Evolutionary conservation across 2,888 invertebrate genomes (phyloP).

Genomic region (Synanthedon myopaeformis): DNA sequence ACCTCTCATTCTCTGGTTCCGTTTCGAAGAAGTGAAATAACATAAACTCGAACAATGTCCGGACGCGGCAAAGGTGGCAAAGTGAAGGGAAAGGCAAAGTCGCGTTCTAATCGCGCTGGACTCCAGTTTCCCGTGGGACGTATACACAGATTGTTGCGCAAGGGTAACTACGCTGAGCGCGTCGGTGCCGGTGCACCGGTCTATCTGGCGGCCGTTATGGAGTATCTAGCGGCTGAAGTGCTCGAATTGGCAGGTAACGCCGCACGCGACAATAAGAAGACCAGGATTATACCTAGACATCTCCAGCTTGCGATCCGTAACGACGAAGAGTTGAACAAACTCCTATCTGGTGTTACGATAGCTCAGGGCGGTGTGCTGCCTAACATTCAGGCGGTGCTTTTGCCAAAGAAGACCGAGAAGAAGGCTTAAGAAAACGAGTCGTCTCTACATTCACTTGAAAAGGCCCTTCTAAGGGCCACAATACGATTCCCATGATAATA

Average conservation of each 20-base stretch:
- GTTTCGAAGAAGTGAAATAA: neutral
- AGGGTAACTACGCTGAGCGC: constrained; percentile 73
- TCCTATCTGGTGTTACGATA: no score
- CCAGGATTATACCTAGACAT: constrained; percentile 82
- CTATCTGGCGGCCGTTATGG: constrained; percentile 17
- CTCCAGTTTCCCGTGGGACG: constrained; percentile 72
- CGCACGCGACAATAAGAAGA: constrained; percentile 77
- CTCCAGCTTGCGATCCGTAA: constrained; percentile 77
- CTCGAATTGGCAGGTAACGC: constrained; percentile 76
- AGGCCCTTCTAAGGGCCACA: constrained; percentile 13
- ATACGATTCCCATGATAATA: constrained; percentile 2
- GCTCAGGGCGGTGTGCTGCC: no score
- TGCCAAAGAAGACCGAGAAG: constrained; percentile 75
- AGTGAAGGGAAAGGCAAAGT: constrained; percentile 51
- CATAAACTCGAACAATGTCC: constrained; percentile 8
- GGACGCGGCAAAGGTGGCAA: constrained; percentile 33
- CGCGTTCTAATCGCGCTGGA: constrained; percentile 69
- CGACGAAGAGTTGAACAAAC: no score
- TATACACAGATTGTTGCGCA: constrained; percentile 70
- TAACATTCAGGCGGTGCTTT: constrained; percentile 19
- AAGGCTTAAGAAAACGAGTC: constrained; percentile 5
- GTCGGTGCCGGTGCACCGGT: constrained; percentile 68
- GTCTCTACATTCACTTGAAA: constrained; percentile 3
- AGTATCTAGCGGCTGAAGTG: constrained; percentile 78
- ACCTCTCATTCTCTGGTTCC: neutral